Base-by-base conservation (phyloP, 2,113 vertebrate species). In the Eulemur macaco region DNA sequence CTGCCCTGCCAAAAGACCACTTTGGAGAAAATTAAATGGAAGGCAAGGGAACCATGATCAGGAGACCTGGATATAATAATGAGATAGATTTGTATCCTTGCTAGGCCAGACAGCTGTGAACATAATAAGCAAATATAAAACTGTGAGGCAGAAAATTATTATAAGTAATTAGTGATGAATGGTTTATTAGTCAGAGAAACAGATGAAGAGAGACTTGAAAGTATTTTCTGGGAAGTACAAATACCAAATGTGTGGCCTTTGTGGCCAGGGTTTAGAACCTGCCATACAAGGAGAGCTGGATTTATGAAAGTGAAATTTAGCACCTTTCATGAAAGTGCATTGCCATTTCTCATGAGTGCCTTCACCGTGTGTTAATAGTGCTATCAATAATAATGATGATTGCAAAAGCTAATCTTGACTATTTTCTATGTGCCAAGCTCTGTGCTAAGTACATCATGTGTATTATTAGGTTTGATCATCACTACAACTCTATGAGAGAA, bases 111-210 rank as follows among this genome's bases (percentile, higher is more conserved):
- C 74, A 96, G 68, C 94, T 95, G 64, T 91, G 95, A 96, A 50
- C 52, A 78, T 96, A 94, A 80, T 93, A 96, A 89, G 95, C 87
- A 97, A 69, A 96, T 93, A 85, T 76, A 96, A 97, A 97, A 81
- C 90, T 96, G 64, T 95, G 69, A n/a, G 71, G 68, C 63, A 89
- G 80, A 95, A 97, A 96, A 95, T 94, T 20, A 89, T 96, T 92
- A 76, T 89, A 95, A 95, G 94, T 95, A 94, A 96, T 96, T 97
- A 96, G 74, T 84, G 34, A 76, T 76, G 52, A 94, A 92, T 89
- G 56, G 74, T 84, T 95, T 97, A 87, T 97, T 96, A 96, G 64
- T 86, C 54, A 96, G 39, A 17, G 50, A 52, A 95, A 80, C 63
- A 95, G 68, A 93, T 83, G 86, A 94, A 92, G 54, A 45, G 71